Evolutionary conservation across 1,140 invertebrate genomes (phyloP).

Genomic region (Calliphora vicina): DNA sequence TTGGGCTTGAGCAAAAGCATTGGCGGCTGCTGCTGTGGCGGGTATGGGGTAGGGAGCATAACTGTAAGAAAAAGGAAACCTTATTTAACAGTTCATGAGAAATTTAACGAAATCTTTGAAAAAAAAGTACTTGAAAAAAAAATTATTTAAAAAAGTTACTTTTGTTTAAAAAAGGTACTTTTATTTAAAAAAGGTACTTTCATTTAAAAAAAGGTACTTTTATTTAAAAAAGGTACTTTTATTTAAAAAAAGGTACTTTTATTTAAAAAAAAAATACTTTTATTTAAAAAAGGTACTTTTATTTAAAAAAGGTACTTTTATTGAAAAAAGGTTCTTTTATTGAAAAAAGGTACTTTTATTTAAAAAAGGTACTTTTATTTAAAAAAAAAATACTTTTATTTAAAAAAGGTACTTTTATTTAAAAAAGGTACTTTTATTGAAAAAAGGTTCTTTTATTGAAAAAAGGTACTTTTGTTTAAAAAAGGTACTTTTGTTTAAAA

Average conservation of each 20-base stretch:
- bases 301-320: neutral
- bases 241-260: neutral
- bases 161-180: too few relatives aligned
- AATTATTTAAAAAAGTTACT: too few relatives aligned
- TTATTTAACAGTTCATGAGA: too few relatives aligned
- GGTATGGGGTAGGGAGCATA: slow-evolving; percentile 63
- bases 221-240: neutral
- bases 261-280: too few relatives aligned
- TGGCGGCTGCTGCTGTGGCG: slow-evolving; percentile 60
- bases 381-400: too few relatives aligned
- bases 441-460: too few relatives aligned
- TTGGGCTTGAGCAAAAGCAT: slow-evolving; percentile 59
- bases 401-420: neutral
- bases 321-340: too few relatives aligned
- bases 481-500: neutral
- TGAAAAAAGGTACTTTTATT: too few relatives aligned
- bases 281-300: neutral
- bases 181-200: neutral
- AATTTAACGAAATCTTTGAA: neutral
- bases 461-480: too few relatives aligned
- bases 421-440: neutral
- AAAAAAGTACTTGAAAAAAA: too few relatives aligned
- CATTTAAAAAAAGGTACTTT: neutral
- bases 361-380: neutral
- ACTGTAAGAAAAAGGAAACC: slow-evolving; percentile 43